Conservation (phyloP, 2,113 vertebrate species). For the Emydura subglobosa region DNA sequence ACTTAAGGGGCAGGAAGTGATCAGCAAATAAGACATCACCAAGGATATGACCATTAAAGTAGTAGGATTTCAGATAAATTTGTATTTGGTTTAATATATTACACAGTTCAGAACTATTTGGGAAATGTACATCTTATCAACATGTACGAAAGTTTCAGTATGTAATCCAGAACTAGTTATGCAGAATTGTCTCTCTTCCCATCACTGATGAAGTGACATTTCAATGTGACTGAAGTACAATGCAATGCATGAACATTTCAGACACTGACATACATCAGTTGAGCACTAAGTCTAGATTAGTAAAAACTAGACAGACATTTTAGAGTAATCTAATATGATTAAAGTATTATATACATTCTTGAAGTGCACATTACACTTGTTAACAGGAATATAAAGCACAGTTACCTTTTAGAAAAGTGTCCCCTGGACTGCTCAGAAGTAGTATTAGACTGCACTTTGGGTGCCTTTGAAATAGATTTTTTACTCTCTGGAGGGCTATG, state of each 20-base stretch:
- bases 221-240: not conserved
- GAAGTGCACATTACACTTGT: constrained; percentile 64
- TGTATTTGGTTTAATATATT: not conserved
- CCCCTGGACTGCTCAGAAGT: constrained; percentile 95
- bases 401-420: constrained; percentile 98
- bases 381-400: constrained; percentile 75
- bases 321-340: constrained; percentile 25
- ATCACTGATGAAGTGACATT: constrained; percentile 34
- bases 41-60: not conserved
- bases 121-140: not conserved
- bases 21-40: not conserved
- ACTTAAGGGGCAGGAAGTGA: not conserved
- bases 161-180: constrained; percentile 67
- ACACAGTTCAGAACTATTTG: not conserved
- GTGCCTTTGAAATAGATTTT: constrained; percentile 98
- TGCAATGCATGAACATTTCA: not conserved
- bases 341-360: constrained; percentile 43
- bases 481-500: constrained; percentile 99
- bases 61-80: not conserved
- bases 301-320: constrained; percentile 4
- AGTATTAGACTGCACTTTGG: constrained; percentile 98
- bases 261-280: not conserved
- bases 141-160: not conserved
- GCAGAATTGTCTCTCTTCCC: constrained; percentile 26
- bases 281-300: constrained; percentile 26